These are phyloP conservation scores for Onychomys torridus DNA, from an alignment of 2,797 vertebrate genomes.

Conservation along the genomic window DNA sequence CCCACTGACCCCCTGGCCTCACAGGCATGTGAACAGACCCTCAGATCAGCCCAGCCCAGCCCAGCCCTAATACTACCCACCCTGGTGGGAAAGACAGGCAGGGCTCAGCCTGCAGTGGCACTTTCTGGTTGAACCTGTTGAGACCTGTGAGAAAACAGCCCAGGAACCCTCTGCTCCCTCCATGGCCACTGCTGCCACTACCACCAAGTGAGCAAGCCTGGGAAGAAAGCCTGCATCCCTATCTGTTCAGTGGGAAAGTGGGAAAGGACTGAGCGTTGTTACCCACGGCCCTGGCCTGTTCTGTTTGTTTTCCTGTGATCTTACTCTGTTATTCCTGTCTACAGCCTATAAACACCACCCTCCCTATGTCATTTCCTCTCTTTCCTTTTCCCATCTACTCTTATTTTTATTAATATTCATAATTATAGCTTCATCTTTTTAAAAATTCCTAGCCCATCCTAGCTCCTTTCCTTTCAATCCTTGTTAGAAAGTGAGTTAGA, in stretches of 20 bases:
- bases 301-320: neutral
- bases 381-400: neutral
- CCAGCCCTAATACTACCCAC: neutral
- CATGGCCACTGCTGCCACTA: neutral
- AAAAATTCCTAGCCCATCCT: neutral
- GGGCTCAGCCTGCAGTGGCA: neutral
- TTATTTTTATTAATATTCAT: neutral
- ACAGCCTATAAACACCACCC: neutral
- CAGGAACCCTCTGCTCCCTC: neutral
- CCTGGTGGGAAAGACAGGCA: neutral
- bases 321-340: neutral
- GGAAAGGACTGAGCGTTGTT: neutral
- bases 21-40: neutral
- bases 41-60: neutral
- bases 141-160: neutral
- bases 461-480: neutral
- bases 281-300: neutral
- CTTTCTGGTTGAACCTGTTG: conserved; percentile 17
- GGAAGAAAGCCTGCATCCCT: neutral
- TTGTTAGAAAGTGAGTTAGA: neutral
- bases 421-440: neutral
- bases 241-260: neutral
- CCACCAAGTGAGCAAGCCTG: neutral
- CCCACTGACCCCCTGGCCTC: neutral
- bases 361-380: neutral